Evolutionary conservation across 2,113 vertebrate species (phyloP).

Genomic region (Dissostichus mawsoni): DNA sequence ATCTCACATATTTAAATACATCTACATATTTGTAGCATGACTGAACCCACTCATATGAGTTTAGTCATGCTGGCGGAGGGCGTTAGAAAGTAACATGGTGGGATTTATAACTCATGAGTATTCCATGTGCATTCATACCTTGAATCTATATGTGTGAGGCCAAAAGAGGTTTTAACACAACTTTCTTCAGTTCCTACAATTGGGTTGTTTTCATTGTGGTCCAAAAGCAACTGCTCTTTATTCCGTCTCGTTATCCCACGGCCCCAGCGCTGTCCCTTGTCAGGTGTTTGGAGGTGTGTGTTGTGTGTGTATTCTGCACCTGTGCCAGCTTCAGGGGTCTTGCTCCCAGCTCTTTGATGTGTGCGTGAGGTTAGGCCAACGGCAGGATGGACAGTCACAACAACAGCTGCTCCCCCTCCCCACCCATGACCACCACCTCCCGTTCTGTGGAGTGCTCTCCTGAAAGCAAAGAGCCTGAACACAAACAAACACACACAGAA

Average conservation of each 20-base stretch:
- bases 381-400: conserved; percentile 58
- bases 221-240: neutral
- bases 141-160: neutral
- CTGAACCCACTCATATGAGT: conserved; percentile 8
- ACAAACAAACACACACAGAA: conserved; percentile 5
- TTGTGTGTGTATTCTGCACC: conserved; percentile 56
- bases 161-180: neutral
- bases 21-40: conserved; percentile 41
- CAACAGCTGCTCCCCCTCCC: conserved; percentile 60
- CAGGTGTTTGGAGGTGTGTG: conserved; percentile 41
- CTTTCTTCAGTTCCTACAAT: neutral
- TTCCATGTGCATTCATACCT: conserved; percentile 1
- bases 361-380: conserved; percentile 29
- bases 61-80: conserved; percentile 11
- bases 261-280: conserved; percentile 15
- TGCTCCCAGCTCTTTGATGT: conserved; percentile 47
- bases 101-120: conserved; percentile 5
- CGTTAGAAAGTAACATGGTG: conserved; percentile 2
- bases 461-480: neutral
- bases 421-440: conserved; percentile 18
- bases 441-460: neutral
- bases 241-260: neutral
- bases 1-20: conserved; percentile 40
- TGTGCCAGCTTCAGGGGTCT: conserved; percentile 50
- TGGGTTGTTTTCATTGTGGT: neutral